Percentiles rank a stretch among this genome's conserved stretches.
Conservation (phyloP, 1,140 invertebrate species). For the Chlorops oryzae region DNA sequence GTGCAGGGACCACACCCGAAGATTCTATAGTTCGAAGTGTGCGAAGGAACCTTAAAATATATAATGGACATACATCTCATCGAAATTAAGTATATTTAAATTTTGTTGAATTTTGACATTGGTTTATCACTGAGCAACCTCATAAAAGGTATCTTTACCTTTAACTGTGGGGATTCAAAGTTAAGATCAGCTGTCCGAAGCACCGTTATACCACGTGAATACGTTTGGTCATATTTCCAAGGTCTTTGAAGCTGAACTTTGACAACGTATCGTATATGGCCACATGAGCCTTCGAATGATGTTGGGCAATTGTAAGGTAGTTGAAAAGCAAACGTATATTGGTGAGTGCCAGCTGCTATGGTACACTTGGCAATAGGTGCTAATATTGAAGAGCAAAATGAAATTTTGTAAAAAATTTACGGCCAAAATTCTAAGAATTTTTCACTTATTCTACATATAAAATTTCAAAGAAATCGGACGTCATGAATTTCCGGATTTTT, state of each 20-base stretch:
- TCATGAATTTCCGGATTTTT: no score
- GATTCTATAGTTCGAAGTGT: constrained; percentile 33
- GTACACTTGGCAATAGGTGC: no score
- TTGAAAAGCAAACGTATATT: constrained; percentile 54
- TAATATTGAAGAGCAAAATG: no score
- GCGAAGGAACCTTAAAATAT: constrained; percentile 33
- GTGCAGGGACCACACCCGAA: constrained; percentile 43
- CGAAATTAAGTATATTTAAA: no score
- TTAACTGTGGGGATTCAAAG: constrained; percentile 46
- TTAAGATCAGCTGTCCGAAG: constrained; percentile 68
- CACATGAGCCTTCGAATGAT: constrained; percentile 67
- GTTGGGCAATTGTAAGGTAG: constrained; percentile 57
- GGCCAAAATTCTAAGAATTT: no score
- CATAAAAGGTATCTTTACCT: no score
- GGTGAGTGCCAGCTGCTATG: constrained; percentile 52
- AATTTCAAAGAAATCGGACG: no score
- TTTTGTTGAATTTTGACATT: no score
- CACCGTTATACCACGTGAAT: constrained; percentile 66
- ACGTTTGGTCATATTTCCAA: constrained; percentile 69
- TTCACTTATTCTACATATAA: no score
- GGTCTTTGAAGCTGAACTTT: constrained; percentile 63
- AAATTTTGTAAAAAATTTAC: no score
- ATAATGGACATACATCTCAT: no score
- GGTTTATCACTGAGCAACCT: no score
- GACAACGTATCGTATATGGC: constrained; percentile 62